phyloP scores from a whole-genome alignment of 2,113 vertebrate genomes.

The Etheostoma cragini region DNA sequence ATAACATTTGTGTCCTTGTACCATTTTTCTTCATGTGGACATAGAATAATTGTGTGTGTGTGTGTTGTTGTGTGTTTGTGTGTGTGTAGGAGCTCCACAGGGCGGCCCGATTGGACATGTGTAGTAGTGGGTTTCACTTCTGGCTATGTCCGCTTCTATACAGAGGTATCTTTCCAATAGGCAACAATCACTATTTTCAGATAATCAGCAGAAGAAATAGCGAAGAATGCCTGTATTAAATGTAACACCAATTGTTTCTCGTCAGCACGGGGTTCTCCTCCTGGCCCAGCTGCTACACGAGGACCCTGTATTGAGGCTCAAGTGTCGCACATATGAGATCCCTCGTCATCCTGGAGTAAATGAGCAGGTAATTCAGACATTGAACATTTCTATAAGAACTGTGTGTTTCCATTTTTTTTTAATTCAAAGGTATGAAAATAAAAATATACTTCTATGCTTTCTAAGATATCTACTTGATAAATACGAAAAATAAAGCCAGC shows the following conservation, averaged over 20 bases:
- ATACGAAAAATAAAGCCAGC: background rate
- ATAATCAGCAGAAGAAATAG: background rate
- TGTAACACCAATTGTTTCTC: slow-evolving; percentile 38
- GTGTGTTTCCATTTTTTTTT: background rate
- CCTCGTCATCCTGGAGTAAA: slow-evolving; percentile 95
- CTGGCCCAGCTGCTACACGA: slow-evolving; percentile 96
- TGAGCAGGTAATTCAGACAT: slow-evolving; percentile 88
- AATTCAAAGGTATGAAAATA: background rate
- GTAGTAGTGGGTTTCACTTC: slow-evolving; percentile 96
- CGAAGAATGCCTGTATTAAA: background rate
- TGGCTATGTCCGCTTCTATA: slow-evolving; percentile 97
- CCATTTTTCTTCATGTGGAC: too few relatives aligned
- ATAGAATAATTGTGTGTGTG: background rate
- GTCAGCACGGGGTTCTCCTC: slow-evolving; percentile 92
- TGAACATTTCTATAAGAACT: background rate
- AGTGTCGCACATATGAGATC: slow-evolving; percentile 97
- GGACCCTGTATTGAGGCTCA: slow-evolving; percentile 92
- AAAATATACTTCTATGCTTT: background rate
- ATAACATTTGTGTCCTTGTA: too few relatives aligned
- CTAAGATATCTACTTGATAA: background rate
- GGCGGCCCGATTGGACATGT: slow-evolving; percentile 98
- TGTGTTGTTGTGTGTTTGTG: slow-evolving; percentile 32
- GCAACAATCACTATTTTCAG: background rate
- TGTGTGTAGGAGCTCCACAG: slow-evolving; percentile 93
- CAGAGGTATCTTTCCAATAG: slow-evolving; percentile 87